Conservation (phyloP, 2,888 invertebrate genomes). For the Heliconius hortense region DNA sequence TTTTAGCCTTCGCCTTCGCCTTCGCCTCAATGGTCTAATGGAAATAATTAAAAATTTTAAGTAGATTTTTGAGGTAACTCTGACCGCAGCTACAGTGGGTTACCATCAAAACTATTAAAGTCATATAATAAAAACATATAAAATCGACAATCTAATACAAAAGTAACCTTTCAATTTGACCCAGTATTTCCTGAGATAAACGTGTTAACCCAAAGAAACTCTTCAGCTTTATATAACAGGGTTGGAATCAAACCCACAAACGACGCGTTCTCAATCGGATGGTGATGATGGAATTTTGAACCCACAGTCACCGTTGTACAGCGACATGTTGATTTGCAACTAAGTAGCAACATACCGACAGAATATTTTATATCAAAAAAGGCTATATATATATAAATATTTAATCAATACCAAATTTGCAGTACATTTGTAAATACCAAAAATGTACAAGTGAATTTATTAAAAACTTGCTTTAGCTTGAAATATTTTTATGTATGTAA, state of each 20-base stretch:
- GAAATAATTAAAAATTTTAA: no score
- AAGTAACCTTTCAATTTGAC: no score
- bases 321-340: neutral
- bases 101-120: no score
- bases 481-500: slow-evolving; percentile 2
- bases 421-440: neutral
- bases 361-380: slow-evolving; percentile 7
- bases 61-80: no score
- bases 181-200: no score
- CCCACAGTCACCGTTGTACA: neutral
- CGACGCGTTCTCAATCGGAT: neutral
- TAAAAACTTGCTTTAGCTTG: neutral
- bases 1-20: no score
- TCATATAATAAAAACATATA: no score
- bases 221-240: no score
- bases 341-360: neutral
- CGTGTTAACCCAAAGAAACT: no score
- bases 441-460: slow-evolving; percentile 8
- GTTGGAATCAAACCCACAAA: neutral
- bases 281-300: neutral
- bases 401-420: slow-evolving; percentile 6
- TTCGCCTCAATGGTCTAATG: no score
- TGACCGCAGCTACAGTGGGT: no score
- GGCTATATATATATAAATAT: slow-evolving; percentile 13
- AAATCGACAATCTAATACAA: no score